Conservation (phyloP, 23 tunicate genomes). For the Trididemnum nubilum region DNA sequence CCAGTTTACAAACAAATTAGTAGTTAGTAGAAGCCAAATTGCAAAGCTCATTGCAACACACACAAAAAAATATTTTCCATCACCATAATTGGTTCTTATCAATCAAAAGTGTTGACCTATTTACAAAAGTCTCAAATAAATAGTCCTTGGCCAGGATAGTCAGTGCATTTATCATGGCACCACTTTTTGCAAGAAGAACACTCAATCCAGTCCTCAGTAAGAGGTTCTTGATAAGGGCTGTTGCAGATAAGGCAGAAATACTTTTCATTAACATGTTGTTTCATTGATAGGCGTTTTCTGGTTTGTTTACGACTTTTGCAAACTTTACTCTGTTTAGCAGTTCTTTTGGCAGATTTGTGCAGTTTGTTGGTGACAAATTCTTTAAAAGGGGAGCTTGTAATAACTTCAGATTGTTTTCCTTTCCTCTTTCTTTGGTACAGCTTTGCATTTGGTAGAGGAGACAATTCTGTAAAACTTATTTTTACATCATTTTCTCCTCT, state of each 20-base stretch:
- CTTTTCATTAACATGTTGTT: background rate
- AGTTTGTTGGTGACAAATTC: background rate
- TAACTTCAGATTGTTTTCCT: constrained; percentile 14
- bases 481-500: background rate
- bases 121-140: constrained; percentile 18
- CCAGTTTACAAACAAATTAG: no score
- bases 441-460: constrained; percentile 22
- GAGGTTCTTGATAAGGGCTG: background rate
- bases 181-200: constrained; percentile 3
- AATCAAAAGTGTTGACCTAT: background rate
- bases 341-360: background rate
- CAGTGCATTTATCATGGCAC: constrained; percentile 32
- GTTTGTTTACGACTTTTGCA: background rate
- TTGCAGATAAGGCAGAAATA: constrained; percentile 9
- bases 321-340: background rate
- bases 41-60: constrained; percentile 1
- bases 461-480: constrained; percentile 2
- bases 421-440: constrained; percentile 11
- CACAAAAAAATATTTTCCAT: background rate
- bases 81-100: background rate
- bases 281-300: background rate
- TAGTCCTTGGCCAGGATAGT: background rate
- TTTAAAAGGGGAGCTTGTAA: constrained; percentile 27
- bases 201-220: constrained; percentile 28
- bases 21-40: background rate